Conservation (phyloP, 2,113 vertebrate species). For the Dromiciops gliroides region DNA sequence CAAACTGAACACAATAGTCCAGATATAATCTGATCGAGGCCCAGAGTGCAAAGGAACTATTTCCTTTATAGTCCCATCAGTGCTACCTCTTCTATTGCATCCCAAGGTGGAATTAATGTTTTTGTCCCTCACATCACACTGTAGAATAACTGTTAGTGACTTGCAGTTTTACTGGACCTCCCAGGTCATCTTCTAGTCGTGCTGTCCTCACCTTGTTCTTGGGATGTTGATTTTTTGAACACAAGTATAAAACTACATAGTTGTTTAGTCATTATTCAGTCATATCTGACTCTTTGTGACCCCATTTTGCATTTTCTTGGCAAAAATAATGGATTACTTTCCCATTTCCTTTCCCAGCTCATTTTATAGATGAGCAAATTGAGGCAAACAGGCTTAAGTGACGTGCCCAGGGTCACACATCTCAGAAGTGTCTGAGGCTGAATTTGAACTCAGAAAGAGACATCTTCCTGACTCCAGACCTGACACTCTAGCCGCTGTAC, state of each 20-base stretch:
- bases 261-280: background rate
- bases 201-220: background rate
- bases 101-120: background rate
- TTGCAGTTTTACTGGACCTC: background rate
- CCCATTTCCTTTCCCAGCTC: background rate
- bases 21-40: background rate
- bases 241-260: background rate
- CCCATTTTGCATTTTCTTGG: background rate
- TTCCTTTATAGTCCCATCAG: background rate
- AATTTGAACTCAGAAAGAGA: background rate
- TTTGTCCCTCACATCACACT: background rate
- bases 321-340: background rate
- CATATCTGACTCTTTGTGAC: background rate
- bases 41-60: background rate
- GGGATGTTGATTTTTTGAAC: background rate
- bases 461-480: background rate
- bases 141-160: background rate
- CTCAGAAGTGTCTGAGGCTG: background rate
- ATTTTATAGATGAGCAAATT: background rate
- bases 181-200: background rate
- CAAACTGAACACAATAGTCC: background rate
- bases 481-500: background rate
- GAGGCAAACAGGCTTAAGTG: background rate
- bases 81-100: background rate
- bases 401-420: background rate